These are phyloP conservation scores for Melanaphis sacchari DNA, from an alignment of 1,140 invertebrate species.

Conservation along the genomic window DNA sequence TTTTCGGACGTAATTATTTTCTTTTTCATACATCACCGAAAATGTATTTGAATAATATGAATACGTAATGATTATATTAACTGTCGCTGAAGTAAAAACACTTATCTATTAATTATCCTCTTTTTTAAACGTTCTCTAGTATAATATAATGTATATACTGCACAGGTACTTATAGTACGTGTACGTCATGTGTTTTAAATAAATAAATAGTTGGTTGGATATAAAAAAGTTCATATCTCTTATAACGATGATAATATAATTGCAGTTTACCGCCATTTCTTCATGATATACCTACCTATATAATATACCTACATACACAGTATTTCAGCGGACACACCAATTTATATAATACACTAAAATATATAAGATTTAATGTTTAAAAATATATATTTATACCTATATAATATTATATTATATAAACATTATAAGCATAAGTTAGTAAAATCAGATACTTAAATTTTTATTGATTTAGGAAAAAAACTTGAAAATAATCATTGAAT, in stretches of 20 bases:
- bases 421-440: neutral
- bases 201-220: neutral
- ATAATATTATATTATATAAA: too few relatives aligned
- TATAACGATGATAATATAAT: neutral
- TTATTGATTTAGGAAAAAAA: neutral
- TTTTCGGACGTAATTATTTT: neutral
- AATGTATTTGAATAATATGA: neutral
- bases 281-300: neutral
- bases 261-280: neutral
- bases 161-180: neutral
- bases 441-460: neutral
- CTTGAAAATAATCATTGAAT: neutral
- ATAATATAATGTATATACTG: neutral
- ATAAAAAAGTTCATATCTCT: neutral
- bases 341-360: neutral
- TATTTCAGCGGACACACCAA: neutral
- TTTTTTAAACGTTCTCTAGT: neutral
- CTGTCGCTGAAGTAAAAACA: neutral
- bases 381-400: too few relatives aligned
- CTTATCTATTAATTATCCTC: slow-evolving; percentile 22
- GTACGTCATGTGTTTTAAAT: neutral
- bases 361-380: too few relatives aligned
- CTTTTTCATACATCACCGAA: neutral
- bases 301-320: neutral
- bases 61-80: neutral